A percentile compares a stretch with the other conserved stretches of the same genome.
Evolutionary conservation across 1,140 invertebrate genomes (phyloP).

Genomic region (Sarcophaga bullata): DNA sequence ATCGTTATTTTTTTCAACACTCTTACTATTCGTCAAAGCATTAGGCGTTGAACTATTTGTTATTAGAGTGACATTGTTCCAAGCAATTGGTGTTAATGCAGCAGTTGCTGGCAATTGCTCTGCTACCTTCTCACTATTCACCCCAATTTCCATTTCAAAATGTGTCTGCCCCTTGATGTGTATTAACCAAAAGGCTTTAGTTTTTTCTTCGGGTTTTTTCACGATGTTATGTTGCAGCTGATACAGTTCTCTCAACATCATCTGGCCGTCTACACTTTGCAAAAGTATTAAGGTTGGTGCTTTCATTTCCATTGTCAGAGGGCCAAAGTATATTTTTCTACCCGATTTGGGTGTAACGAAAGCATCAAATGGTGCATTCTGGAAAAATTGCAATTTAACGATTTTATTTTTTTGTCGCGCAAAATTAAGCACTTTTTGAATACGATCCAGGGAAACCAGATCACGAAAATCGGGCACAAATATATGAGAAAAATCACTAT

Average conservation of each 20-base stretch:
- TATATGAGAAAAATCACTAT: slow-evolving; percentile 62
- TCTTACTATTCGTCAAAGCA: not conserved
- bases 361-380: slow-evolving; percentile 56
- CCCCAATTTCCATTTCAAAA: slow-evolving; percentile 52
- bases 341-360: slow-evolving; percentile 55
- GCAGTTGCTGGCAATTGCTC: not conserved
- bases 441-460: slow-evolving; percentile 57
- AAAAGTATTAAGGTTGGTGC: slow-evolving; percentile 56
- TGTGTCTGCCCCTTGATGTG: slow-evolving; percentile 55
- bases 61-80: not conserved
- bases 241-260: slow-evolving; percentile 62
- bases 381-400: slow-evolving; percentile 57
- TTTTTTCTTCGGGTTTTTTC: slow-evolving; percentile 45
- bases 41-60: not conserved
- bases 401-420: slow-evolving; percentile 53
- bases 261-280: slow-evolving; percentile 61
- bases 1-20: not conserved
- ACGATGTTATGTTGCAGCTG: slow-evolving; percentile 54
- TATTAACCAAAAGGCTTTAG: slow-evolving; percentile 59
- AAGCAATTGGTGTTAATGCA: not conserved
- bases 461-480: slow-evolving; percentile 58
- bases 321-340: slow-evolving; percentile 61
- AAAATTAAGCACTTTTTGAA: slow-evolving; percentile 54
- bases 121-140: not conserved
- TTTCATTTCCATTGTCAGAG: slow-evolving; percentile 49